These are phyloP conservation scores for Pseudococcus longispinus DNA, from an alignment of 2,888 invertebrate species.

Conservation along the genomic window DNA sequence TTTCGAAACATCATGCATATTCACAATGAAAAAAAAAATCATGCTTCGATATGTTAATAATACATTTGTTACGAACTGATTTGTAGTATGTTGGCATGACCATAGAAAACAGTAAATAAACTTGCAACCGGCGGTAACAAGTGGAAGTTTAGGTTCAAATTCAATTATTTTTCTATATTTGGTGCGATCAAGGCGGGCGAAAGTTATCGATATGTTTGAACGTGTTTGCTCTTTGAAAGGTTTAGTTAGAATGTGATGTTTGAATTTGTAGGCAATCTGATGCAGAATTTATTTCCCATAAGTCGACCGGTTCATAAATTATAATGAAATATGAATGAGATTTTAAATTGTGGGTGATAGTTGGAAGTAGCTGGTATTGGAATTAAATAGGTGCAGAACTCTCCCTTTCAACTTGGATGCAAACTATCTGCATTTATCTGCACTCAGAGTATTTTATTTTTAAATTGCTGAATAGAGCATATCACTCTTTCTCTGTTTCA, in stretches of 20 bases:
- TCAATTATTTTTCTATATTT: slow-evolving; percentile 7
- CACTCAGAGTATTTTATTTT: too few species aligned
- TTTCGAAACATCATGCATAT: not conserved
- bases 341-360: not conserved
- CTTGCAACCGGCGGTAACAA: not conserved
- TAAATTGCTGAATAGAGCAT: too few species aligned
- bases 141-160: slow-evolving; percentile 3
- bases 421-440: not conserved
- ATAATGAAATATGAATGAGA: not conserved
- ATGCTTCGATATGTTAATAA: slow-evolving; percentile 15
- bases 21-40: not conserved
- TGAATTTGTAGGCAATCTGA: not conserved
- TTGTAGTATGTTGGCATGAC: not conserved
- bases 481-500: too few species aligned
- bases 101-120: not conserved
- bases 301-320: not conserved
- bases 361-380: not conserved
- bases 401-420: not conserved
- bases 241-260: not conserved
- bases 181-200: slow-evolving; percentile 26
- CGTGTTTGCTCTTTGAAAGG: not conserved
- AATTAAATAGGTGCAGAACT: not conserved
- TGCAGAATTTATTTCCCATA: not conserved
- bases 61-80: not conserved
- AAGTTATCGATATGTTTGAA: slow-evolving; percentile 24